Evolutionary conservation across 92 coral and sea anemone genomes (phyloP), one percentile per base, ranked within the genome.

Genomic region (Metridium senile): DNA sequence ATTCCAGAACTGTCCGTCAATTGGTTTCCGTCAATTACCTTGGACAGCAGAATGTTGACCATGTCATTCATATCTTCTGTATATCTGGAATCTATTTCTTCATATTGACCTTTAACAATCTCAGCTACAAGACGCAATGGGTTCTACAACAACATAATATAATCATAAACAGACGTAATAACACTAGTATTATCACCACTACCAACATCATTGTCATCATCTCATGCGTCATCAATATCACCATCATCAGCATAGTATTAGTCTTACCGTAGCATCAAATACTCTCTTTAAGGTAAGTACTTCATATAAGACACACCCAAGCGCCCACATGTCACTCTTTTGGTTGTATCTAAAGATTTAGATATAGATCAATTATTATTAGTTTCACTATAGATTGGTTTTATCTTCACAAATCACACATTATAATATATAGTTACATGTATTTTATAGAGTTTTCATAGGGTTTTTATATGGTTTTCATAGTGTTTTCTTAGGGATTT

Each of bases 261-360:
- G n/a, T 74, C 97, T 83, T 74, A 95, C 99, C 53, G 97, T 89
- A 3, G 99, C 99, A 71, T 95, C 97, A 85, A 92, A 95, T 56
- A 95, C 99, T 78, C 92, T 87, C 80, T 84, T 95, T 57, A 92
- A 68, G 13, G 99, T 89, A 30, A 95, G 85, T 87, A 95, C 85
- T 76, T 95, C 99, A 70, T 95, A 95, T 57, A 95, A 77, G 20
- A 95, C 97, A 74, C 99, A 95, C 11, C 99, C 99, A 58, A 95
- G 74, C 18, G 97, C 99, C 99, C 99, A 95, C 84, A 95, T 88
- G 57, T 95, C 99, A 77, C 99, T 95, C 62, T 95, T 95, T 33
- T 93, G 93, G 66, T 95, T 91, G 71, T 95, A 95, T 54, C 99
- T 95, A 39, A 6, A 39, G 52, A 11, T 78, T 53, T 0, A 8